These are phyloP conservation scores for Nansenia antarctica DNA, from an alignment of 2,113 vertebrate genomes.

Conservation along the genomic window DNA sequence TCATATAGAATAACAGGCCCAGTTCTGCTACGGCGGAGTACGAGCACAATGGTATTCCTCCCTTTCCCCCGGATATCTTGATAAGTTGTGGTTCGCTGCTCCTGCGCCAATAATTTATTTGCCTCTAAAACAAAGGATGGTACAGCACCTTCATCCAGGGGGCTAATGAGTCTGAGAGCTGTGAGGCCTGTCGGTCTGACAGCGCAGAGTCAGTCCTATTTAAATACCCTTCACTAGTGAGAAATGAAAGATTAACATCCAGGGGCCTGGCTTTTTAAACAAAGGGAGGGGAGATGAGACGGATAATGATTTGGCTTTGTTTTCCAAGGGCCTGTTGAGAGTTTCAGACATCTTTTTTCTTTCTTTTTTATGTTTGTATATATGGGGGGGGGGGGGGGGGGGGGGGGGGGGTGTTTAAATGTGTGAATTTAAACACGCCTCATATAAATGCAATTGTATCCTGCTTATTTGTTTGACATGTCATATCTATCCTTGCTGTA, in stretches of 20 bases:
- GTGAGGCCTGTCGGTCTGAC: constrained; percentile 60
- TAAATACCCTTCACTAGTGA: constrained; percentile 59
- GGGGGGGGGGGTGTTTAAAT: too few species aligned
- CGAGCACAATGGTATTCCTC: neutral
- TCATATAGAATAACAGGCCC: constrained; percentile 35
- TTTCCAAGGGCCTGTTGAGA: constrained; percentile 4
- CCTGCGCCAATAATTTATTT: constrained; percentile 61
- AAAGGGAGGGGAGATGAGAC: constrained; percentile 14
- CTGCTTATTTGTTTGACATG: too few species aligned
- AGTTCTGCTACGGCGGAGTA: neutral
- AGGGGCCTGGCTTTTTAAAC: constrained; percentile 58
- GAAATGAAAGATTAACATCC: constrained; percentile 69
- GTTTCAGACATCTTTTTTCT: neutral
- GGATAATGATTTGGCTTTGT: constrained; percentile 43
- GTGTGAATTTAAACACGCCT: neutral
- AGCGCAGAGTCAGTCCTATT: constrained; percentile 55
- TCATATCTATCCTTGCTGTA: too few species aligned
- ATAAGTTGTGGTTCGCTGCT: constrained; percentile 56
- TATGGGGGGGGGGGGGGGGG: too few species aligned
- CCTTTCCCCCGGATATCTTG: constrained; percentile 42
- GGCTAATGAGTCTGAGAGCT: constrained; percentile 59
- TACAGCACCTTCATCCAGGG: constrained; percentile 58
- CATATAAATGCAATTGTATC: too few species aligned
- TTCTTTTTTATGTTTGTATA: neutral
- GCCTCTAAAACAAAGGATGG: constrained; percentile 67